These are phyloP conservation scores for Ormyrus labotus DNA, from an alignment of 2,888 invertebrate genomes.

Conservation along the genomic window DNA sequence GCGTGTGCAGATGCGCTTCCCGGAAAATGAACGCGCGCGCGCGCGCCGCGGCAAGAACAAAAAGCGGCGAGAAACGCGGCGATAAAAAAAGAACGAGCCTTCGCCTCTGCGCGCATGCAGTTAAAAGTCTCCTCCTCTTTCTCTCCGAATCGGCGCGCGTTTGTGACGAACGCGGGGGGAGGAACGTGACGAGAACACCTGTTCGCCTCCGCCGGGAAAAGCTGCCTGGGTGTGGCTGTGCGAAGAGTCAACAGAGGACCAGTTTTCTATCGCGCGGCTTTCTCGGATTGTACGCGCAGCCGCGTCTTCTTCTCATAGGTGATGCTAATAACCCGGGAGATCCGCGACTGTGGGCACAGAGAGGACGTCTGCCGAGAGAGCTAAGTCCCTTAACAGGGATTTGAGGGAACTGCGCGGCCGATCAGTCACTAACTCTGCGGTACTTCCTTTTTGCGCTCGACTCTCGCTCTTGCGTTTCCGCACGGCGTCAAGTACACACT, in stretches of 20 bases:
- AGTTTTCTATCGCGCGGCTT: conserved; percentile 7
- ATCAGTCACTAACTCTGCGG: background rate
- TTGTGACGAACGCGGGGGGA: conserved; percentile 16
- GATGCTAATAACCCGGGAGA: conserved; percentile 28
- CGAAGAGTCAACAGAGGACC: conserved; percentile 37
- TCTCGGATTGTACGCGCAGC: conserved; percentile 3
- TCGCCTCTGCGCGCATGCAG: background rate
- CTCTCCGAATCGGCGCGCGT: background rate
- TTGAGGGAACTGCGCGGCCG: background rate
- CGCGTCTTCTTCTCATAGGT: conserved; percentile 22
- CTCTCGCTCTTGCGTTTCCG: background rate
- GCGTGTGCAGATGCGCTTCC: too few species aligned
- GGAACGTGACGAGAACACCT: conserved; percentile 48
- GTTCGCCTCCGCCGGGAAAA: conserved; percentile 13
- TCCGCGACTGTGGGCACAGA: too few species aligned
- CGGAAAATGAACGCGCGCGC: background rate
- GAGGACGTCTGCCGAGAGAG: too few species aligned
- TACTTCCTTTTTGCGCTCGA: background rate
- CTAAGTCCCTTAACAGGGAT: too few species aligned
- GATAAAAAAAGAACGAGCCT: conserved; percentile 17
- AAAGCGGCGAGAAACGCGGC: background rate
- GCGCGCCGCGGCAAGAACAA: background rate
- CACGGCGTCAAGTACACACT: conserved; percentile 14
- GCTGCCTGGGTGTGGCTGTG: conserved; percentile 29
- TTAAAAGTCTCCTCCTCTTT: background rate